phyloP scores from a whole-genome alignment of 1,140 invertebrate genomes.

The Pseudachorutes palmiensis region DNA sequence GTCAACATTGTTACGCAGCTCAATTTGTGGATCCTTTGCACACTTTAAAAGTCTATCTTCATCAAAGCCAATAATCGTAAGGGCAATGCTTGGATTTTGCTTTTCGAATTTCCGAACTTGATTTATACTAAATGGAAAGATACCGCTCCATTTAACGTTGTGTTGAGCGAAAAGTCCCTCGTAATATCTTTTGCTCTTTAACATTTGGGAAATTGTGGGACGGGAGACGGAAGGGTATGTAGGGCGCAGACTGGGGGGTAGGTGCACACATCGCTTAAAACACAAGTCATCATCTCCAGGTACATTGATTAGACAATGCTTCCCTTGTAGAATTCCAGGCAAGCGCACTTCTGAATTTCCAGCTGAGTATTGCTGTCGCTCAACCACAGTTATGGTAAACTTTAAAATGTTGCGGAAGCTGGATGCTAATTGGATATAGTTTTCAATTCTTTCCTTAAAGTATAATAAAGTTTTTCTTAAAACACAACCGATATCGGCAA shows the following conservation, averaged over 20 bases:
- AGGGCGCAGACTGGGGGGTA: neutral
- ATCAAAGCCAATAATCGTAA: conserved; percentile 2
- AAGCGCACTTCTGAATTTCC: neutral
- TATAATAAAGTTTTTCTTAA: neutral
- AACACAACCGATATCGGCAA: neutral
- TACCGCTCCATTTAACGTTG: neutral
- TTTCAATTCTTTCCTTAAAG: conserved; percentile 1
- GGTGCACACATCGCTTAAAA: neutral
- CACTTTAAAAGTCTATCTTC: neutral
- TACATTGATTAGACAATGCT: neutral
- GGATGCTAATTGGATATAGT: neutral
- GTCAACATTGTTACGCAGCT: neutral
- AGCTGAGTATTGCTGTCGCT: neutral
- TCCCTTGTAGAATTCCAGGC: neutral
- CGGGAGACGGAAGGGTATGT: neutral
- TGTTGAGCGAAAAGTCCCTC: neutral
- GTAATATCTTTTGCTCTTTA: neutral
- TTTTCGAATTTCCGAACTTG: conserved; percentile 15
- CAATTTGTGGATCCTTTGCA: neutral
- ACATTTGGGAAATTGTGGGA: neutral
- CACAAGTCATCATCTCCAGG: neutral
- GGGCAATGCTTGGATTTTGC: conserved; percentile 1
- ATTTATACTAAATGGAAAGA: conserved; percentile 6
- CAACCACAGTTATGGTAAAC: neutral
- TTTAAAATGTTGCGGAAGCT: neutral